Base-by-base conservation (phyloP, 2,888 invertebrate species). In the Bombylius major region DNA sequence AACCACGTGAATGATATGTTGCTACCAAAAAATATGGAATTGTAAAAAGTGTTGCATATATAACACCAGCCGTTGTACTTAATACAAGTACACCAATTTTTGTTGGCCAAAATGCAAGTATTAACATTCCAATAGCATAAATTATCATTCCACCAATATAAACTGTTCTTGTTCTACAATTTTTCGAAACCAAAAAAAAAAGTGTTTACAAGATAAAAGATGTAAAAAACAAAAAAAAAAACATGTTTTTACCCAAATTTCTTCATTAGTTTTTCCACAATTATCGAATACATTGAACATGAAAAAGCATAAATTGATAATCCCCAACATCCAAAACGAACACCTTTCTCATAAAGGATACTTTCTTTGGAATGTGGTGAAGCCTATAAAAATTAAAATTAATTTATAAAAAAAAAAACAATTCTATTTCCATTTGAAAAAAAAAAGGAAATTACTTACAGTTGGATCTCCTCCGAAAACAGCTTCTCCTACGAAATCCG, bases 401-500 rank as follows among this genome's bases (percentile, higher is more conserved):
- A 52, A 54, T 36, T 56, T 50, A 44, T 57, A 36, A 1, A 14
- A n/a, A 53, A 47, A 14, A 32, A 36, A 36, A 14, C 32, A 42
- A 48, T 48, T 48, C 31, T 9, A 2, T 36, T 36, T 9, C 7
- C 6, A 1, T 36, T 8, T 6, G 36, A 36, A 36, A 36, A 36
- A 6, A 36, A 36, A 36, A 36, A 36, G 1, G 4, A 9, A 36
- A 36, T 36, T 56, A 62, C 67, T 65, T 61, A 75, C 75, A 59
- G 66, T 65, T 13, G 80, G 80, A 67, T 79, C 74, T 0, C 81
- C 82, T 9, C 71, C 70, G 63, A 78, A 82, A 3, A 82, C 79
- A 1, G 78, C 76, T 67, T 83, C 81, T 1, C 82, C 83, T 2
- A 83, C 83, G 67, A 82, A 83, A 68, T 83, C 82, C 0, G 83